Percentiles rank a stretch among this genome's conserved stretches.
Evolutionary conservation across 1,140 invertebrate genomes (phyloP).

Genomic region (Lithobius niger): DNA sequence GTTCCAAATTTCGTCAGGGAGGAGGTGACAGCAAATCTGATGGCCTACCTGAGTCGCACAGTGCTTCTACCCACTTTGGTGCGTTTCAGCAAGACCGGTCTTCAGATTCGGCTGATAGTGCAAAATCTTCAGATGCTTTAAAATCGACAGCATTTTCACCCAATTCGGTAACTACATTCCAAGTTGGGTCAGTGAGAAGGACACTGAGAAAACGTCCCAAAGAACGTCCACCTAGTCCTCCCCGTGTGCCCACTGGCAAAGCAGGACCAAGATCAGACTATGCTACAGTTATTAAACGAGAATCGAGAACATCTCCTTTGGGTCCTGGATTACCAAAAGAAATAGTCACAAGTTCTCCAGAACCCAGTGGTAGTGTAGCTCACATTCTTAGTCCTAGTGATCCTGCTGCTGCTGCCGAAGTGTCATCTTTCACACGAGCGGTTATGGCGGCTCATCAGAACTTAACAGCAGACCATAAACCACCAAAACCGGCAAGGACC

Average conservation of each 20-base stretch:
- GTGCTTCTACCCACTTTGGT: background rate
- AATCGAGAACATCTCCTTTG: background rate
- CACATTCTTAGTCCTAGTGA: too few relatives aligned
- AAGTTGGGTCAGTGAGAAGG: background rate
- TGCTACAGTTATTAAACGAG: background rate
- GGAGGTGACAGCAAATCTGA: background rate
- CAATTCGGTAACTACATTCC: background rate
- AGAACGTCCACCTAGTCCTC: constrained; percentile 20
- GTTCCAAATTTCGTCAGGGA: background rate
- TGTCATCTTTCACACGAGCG: constrained; percentile 1
- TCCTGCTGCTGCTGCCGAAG: background rate
- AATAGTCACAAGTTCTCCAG: too few relatives aligned
- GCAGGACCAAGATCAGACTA: background rate
- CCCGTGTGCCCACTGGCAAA: constrained; percentile 10
- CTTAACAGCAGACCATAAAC: background rate
- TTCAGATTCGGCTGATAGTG: constrained; percentile 42
- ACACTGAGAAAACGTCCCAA: constrained; percentile 15
- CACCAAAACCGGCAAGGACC: background rate
- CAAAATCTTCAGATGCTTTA: constrained; percentile 38
- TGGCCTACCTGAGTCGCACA: background rate
- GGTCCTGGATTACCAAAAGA: too few relatives aligned
- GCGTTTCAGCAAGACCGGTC: constrained; percentile 22
- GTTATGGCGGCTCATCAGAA: constrained; percentile 2
- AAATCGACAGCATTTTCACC: constrained; percentile 20
- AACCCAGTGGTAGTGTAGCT: too few relatives aligned